Evolutionary conservation across 2,888 invertebrate species (phyloP).

Genomic region (Nipponacmea schrenckii): DNA sequence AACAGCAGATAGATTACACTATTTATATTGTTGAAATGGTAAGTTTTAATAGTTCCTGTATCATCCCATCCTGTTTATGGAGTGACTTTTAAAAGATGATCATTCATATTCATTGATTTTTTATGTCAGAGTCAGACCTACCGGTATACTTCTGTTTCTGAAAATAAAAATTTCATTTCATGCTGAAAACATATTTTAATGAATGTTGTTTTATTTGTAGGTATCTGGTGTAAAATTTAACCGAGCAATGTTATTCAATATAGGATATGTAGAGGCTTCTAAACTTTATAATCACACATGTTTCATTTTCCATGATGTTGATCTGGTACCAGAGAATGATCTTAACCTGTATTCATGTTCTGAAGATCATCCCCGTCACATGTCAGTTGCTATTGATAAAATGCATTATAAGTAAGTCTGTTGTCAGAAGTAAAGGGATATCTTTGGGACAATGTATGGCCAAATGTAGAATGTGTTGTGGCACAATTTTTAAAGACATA

Average conservation of each 20-base stretch:
- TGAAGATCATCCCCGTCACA: slow-evolving; percentile 85
- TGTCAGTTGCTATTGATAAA: slow-evolving; percentile 91
- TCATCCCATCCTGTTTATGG: not conserved
- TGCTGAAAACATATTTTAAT: no score
- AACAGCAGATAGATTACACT: slow-evolving; percentile 93
- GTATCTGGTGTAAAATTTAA: slow-evolving; percentile 75
- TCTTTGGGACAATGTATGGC: no score
- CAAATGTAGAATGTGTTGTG: no score
- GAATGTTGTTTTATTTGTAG: slow-evolving; percentile 33
- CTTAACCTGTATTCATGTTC: slow-evolving; percentile 92
- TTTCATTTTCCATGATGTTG: slow-evolving; percentile 96
- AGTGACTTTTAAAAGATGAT: no score
- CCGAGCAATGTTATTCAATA: slow-evolving; percentile 94
- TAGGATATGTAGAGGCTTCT: slow-evolving; percentile 90
- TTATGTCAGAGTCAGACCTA: no score
- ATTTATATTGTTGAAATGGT: slow-evolving; percentile 94
- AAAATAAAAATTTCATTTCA: no score
- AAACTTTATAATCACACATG: slow-evolving; percentile 80
- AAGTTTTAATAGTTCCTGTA: slow-evolving; percentile 64
- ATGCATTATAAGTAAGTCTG: slow-evolving; percentile 71
- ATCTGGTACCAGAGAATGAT: slow-evolving; percentile 91
- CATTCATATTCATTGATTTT: no score
- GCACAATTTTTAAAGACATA: no score
- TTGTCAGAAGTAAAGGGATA: no score
- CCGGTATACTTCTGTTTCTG: no score